Base-by-base conservation (phyloP, 2,113 vertebrate genomes). In the Campylomormyrus tamandua region DNA sequence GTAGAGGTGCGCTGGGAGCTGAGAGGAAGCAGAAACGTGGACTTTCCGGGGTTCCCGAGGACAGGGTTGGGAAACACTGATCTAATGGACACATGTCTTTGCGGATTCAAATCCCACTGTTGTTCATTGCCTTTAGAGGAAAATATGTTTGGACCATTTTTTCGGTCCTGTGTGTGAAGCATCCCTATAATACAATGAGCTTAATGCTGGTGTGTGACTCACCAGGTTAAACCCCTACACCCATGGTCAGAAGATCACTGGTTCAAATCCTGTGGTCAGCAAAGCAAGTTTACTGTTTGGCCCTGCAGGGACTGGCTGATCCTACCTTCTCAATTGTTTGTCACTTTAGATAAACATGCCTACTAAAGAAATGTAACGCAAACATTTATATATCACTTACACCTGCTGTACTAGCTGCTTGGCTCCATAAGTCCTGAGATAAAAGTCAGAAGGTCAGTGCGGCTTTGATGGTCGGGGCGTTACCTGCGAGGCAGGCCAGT, bases 391-490 rank as follows among this genome's bases (percentile, higher is more conserved):
- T 27, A 46, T 46, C 83, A 84, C 5, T 84, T 84, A 45, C 83
- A 84, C 83, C 83, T 42, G 17, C 83, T 46, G 21, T 39, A 84
- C 83, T 84, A 42, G 19, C 74, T 42, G 15, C 35, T 42, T 19
- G 35, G 74, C 74, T 42, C 15, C 74, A 42, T 17, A 39, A 80
- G 74, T 42, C 31, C 74, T 19, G 11, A 80, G 74, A 80, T 48
- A 52, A 87, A 87, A 31, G n/a, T 53, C 49, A 52, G n/a, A 11
- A 50, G 49, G 27, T 93, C 92, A 92, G 90, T 88, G 89, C 66
- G 89, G 92, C 83, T 91, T 92, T 94, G 90, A 93, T 86, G 90
- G 91, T 70, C 2, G 24, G 83, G 84, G 80, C 56, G 74, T 87
- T 89, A 52, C 80, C 91, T 85, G 90, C 27, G 88, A 21, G 74